Conservation (phyloP, 2,888 invertebrate genomes). For the Pterostichus madidus region DNA sequence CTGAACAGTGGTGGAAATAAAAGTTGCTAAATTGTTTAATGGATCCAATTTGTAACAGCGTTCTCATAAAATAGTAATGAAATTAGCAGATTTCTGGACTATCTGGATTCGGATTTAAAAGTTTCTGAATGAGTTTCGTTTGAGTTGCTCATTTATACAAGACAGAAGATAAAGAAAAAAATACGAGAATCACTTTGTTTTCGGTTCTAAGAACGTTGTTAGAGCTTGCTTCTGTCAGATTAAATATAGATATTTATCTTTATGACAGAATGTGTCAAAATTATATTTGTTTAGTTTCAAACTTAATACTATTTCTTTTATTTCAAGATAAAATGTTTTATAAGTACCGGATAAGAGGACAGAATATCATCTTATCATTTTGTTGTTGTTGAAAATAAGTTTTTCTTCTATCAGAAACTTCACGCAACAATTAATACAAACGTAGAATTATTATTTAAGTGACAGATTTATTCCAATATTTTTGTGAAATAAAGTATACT, state of each 20-base stretch:
- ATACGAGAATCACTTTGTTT: not conserved
- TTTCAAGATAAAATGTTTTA: too few relatives aligned
- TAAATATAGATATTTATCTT: not conserved
- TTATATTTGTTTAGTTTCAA: not conserved
- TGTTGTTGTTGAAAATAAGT: too few relatives aligned
- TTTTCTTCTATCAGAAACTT: too few relatives aligned
- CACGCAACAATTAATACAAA: too few relatives aligned
- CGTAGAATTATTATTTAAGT: too few relatives aligned
- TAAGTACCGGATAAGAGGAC: too few relatives aligned
- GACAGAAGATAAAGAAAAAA: not conserved
- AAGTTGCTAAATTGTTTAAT: slow-evolving; percentile 49
- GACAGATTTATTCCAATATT: too few relatives aligned
- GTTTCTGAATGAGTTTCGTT: slow-evolving; percentile 16
- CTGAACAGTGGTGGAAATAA: not conserved
- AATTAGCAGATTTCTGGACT: slow-evolving; percentile 38
- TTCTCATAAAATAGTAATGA: slow-evolving; percentile 50
- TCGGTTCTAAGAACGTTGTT: not conserved
- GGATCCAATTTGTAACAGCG: slow-evolving; percentile 43
- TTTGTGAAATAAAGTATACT: too few relatives aligned
- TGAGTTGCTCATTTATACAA: slow-evolving; percentile 36
- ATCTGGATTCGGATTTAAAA: slow-evolving; percentile 41
- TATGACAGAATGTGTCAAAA: not conserved
- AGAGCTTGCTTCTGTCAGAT: not conserved
- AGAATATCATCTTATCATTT: too few relatives aligned
- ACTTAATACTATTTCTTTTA: too few relatives aligned